A percentile compares a stretch with the other conserved stretches of the same genome.
Evolutionary conservation across 2,113 vertebrate species (phyloP).

Genomic region (Coturnix japonica): DNA sequence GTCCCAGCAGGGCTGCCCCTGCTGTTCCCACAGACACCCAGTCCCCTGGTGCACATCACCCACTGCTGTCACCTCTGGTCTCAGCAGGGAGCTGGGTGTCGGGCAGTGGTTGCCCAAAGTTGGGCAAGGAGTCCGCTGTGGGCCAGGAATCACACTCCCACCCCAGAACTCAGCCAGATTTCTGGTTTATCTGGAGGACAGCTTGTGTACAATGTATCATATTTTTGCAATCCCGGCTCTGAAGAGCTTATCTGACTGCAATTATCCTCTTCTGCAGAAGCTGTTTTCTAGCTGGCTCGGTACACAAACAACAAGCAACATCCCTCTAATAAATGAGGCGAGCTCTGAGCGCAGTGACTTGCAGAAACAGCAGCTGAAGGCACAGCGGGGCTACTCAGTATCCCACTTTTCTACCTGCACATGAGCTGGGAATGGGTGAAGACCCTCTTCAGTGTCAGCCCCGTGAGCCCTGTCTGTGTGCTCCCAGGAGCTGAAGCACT

Average conservation of each 20-base stretch:
- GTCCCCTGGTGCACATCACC: neutral
- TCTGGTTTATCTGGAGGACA: neutral
- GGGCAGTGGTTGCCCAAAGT: neutral
- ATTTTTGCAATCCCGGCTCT: conserved; percentile 13
- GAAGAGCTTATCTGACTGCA: conserved; percentile 62
- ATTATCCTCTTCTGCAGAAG: conserved; percentile 63
- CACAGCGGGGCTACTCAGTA: neutral
- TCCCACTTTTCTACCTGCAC: neutral
- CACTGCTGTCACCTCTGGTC: neutral
- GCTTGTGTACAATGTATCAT: neutral
- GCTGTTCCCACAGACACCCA: neutral
- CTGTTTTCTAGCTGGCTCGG: conserved; percentile 54
- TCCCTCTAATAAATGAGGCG: conserved; percentile 53
- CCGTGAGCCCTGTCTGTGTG: neutral
- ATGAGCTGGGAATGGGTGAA: neutral
- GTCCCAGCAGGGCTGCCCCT: neutral
- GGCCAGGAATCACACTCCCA: accelerated
- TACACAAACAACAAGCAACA: conserved; percentile 64
- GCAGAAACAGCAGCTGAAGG: conserved; percentile 38
- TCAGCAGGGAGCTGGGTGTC: neutral
- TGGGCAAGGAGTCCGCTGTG: neutral
- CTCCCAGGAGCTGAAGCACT: neutral
- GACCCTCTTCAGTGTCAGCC: neutral
- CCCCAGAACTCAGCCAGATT: neutral
- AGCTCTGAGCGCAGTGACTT: conserved; percentile 60